A percentile compares a stretch with the other conserved stretches of the same genome.
These are phyloP conservation scores for Enteromius paludinosus DNA, from an alignment of 2,797 vertebrate species.

Conservation along the genomic window DNA sequence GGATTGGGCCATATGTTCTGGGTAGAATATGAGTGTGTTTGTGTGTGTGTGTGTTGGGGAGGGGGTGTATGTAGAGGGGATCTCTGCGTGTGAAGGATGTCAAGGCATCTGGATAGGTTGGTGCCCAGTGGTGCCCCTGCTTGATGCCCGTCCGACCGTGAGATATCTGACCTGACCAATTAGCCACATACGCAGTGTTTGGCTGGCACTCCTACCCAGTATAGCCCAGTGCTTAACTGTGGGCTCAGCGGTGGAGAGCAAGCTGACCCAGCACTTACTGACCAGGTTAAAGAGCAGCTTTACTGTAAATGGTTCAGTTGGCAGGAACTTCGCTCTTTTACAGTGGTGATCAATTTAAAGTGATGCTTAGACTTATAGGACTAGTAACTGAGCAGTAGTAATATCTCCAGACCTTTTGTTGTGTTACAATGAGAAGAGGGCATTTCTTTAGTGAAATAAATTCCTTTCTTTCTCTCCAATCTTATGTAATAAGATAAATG, in stretches of 20 bases:
- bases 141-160: slow-evolving; percentile 73
- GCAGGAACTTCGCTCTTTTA: neutral
- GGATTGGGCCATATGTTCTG: slow-evolving; percentile 75
- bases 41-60: slow-evolving; percentile 51
- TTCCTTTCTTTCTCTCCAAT: neutral
- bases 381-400: neutral
- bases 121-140: slow-evolving; percentile 69
- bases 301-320: slow-evolving; percentile 52
- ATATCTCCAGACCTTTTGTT: neutral
- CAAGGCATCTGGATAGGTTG: slow-evolving; percentile 79
- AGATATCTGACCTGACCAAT: slow-evolving; percentile 86
- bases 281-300: slow-evolving; percentile 28
- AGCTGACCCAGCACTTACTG: slow-evolving; percentile 36
- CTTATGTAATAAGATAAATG: too few relatives aligned
- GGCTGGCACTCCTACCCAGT: slow-evolving; percentile 64
- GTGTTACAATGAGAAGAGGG: neutral
- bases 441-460: neutral
- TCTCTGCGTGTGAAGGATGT: slow-evolving; percentile 68
- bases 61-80: slow-evolving; percentile 57
- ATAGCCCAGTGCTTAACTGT: slow-evolving; percentile 36
- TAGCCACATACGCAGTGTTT: slow-evolving; percentile 78
- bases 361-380: neutral
- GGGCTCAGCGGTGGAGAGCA: slow-evolving; percentile 52
- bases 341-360: neutral
- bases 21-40: slow-evolving; percentile 61